Conservation (phyloP, 2,888 invertebrate genomes). For the Trachelus tabidus region DNA sequence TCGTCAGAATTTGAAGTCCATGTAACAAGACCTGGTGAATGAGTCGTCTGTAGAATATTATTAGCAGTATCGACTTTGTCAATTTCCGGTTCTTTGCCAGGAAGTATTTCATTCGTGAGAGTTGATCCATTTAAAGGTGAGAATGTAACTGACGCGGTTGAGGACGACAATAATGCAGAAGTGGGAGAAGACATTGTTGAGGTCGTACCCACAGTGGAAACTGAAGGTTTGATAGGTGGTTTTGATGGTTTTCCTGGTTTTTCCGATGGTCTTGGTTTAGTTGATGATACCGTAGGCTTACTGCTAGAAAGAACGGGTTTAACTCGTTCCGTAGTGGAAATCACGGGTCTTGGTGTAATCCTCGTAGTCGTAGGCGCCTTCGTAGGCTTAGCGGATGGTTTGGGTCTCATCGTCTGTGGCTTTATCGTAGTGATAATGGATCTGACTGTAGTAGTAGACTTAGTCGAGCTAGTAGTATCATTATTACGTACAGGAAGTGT, state of each 20-base stretch:
- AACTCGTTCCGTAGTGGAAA: slow-evolving; percentile 21
- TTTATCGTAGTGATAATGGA: neutral
- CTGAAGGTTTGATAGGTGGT: slow-evolving; percentile 18
- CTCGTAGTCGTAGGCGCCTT: slow-evolving; percentile 34
- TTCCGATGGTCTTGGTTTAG: slow-evolving; percentile 12
- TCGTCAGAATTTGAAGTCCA: slow-evolving; percentile 68
- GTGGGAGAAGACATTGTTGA: slow-evolving; percentile 31
- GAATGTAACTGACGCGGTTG: neutral
- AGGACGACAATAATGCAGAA: slow-evolving; percentile 17
- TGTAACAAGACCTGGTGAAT: slow-evolving; percentile 65
- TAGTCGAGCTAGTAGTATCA: neutral
- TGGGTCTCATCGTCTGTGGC: slow-evolving; percentile 20
- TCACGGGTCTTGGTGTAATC: slow-evolving; percentile 15
- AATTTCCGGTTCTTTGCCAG: slow-evolving; percentile 29
- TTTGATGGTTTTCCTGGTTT: slow-evolving; percentile 26
- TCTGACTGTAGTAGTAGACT: neutral
- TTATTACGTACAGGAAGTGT: neutral
- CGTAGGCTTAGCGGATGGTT: slow-evolving; percentile 38
- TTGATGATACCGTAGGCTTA: neutral
- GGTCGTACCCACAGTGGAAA: slow-evolving; percentile 19
- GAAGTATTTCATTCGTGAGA: slow-evolving; percentile 32
- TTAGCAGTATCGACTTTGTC: slow-evolving; percentile 33
- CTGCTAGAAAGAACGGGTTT: slow-evolving; percentile 15
- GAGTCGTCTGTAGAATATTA: slow-evolving; percentile 46
- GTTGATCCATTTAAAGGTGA: slow-evolving; percentile 33